Percentiles rank a stretch among this genome's conserved stretches.
phyloP scores from a whole-genome alignment of 2,888 invertebrate genomes.

The Melangyna quadrimaculata region DNA sequence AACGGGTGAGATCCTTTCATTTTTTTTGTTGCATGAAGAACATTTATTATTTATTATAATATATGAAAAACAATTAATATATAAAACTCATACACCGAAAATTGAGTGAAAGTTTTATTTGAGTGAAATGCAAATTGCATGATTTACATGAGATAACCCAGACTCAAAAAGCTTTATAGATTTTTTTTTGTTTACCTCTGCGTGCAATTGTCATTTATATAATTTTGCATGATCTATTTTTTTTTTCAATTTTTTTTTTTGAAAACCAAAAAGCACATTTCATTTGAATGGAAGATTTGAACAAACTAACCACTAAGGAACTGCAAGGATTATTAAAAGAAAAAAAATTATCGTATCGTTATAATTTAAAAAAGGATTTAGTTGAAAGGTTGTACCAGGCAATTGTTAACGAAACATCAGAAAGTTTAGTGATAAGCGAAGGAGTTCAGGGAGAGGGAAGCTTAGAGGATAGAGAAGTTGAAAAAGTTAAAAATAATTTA shows the following conservation, averaged over 20 bases:
- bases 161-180: not conserved
- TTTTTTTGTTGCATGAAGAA: not conserved
- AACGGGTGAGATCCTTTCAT: not conserved
- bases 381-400: slow-evolving; percentile 19
- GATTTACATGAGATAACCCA: not conserved
- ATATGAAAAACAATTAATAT: too few relatives aligned
- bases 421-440: not conserved
- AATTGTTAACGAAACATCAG: not conserved
- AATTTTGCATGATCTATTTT: not conserved
- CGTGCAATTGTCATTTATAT: not conserved
- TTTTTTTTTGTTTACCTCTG: too few relatives aligned
- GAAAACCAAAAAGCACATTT: not conserved
- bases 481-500: not conserved
- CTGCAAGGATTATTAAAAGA: not conserved
- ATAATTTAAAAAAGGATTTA: not conserved
- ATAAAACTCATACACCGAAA: not conserved
- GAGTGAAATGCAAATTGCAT: not conserved
- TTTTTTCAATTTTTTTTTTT: too few relatives aligned
- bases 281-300: slow-evolving; percentile 2
- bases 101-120: not conserved
- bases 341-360: not conserved
- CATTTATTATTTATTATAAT: not conserved
- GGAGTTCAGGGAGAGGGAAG: not conserved
- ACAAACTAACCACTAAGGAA: slow-evolving; percentile 6
- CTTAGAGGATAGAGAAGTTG: not conserved